These are phyloP conservation scores for Balanococcus diminutus DNA, from an alignment of 2,888 invertebrate species.

Conservation along the genomic window DNA sequence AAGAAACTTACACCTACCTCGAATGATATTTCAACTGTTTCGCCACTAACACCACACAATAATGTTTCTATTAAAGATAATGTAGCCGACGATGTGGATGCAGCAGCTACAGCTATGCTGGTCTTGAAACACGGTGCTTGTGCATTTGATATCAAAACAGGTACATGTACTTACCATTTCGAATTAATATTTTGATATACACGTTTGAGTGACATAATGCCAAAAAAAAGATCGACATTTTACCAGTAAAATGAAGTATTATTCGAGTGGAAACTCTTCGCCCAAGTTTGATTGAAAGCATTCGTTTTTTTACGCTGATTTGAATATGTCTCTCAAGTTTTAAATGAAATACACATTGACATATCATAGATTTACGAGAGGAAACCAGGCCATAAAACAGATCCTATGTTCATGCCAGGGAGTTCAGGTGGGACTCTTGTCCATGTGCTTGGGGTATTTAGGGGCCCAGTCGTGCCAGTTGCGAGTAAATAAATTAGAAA, in stretches of 20 bases:
- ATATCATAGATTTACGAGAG: too few relatives aligned
- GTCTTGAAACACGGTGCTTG: slow-evolving; percentile 82
- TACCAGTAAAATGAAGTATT: background rate
- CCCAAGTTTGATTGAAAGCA: background rate
- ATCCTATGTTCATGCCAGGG: too few relatives aligned
- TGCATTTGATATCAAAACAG: slow-evolving; percentile 51
- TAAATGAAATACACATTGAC: too few relatives aligned
- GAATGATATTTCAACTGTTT: slow-evolving; percentile 16
- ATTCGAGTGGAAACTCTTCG: background rate
- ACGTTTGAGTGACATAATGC: background rate
- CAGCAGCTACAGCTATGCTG: slow-evolving; percentile 85
- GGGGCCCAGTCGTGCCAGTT: too few relatives aligned
- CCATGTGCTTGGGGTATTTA: too few relatives aligned
- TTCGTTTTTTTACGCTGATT: slow-evolving; percentile 2
- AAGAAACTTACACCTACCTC: slow-evolving; percentile 7
- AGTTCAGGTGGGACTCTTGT: too few relatives aligned
- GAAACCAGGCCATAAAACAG: too few relatives aligned
- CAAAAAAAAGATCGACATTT: background rate
- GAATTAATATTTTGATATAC: background rate
- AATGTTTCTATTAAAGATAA: slow-evolving; percentile 62
- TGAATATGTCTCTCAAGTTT: too few relatives aligned
- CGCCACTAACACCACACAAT: background rate
- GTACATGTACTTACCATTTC: background rate
- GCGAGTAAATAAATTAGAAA: too few relatives aligned
- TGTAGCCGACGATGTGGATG: slow-evolving; percentile 74